Evolutionary conservation across 2,113 vertebrate species (phyloP), one percentile per base, ranked within the genome.

Genomic region (Percopsis transmontana): DNA sequence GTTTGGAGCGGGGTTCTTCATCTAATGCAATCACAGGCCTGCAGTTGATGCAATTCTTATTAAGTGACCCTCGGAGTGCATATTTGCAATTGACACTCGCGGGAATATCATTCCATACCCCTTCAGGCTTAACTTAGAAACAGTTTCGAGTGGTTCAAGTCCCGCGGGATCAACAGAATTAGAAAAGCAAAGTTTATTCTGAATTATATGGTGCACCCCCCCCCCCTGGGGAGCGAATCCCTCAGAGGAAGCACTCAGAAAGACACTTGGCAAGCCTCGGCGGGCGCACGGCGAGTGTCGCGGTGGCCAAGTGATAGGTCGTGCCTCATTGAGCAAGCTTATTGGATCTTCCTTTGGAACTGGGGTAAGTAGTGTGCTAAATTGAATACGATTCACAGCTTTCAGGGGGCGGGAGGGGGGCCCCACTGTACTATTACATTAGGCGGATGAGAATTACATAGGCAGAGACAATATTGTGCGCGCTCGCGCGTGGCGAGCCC

Each of bases 251-350:
- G 57, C 53, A 1, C 58, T 42, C 48, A 5, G 64, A 38, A 42
- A 44, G 64, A 57, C 13, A 18, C 59, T 60, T 18, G 1, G 40
- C 66, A 57, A 58, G 57, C 68, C 83, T 66, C 48, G 2, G 53
- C 33, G 9, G 71, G n/a, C 79, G 59, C 77, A 80, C 70, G 77
- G 72, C 68, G 18, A 77, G 77, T 76, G 88, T 84, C 74, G 74
- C 73, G 85, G 77, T 52, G 41, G 67, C 66, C 72, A 68, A 72
- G 83, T 90, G 86, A 88, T 87, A 77, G 63, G 86, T 61, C 0
- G 68, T 52, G 85, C 82, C 88, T 90, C 89, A 90, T 87, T 89
- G 88, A 88, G 80, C 89, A 82, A 78, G 69, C 81, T 89, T 87
- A 90, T 92, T 90, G 87, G 85, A 84, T 91, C 83, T 86, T 84